A percentile compares a stretch with the other conserved stretches of the same genome.
Evolutionary conservation across 2,888 invertebrate species (phyloP).

Genomic region (Tachina grossa): DNA sequence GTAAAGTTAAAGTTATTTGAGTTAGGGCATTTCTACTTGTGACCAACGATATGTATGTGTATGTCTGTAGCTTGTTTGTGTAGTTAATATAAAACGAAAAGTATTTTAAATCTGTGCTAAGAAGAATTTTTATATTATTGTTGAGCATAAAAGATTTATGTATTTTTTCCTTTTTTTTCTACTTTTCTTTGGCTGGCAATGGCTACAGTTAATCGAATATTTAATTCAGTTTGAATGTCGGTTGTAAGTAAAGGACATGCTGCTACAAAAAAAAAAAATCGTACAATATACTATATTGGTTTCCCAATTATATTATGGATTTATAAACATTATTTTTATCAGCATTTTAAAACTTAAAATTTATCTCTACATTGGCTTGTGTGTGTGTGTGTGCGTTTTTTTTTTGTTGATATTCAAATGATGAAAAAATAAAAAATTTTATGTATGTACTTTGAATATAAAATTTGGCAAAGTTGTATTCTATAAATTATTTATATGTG

Average conservation of each 20-base stretch:
- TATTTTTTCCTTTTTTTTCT: neutral
- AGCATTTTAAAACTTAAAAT: conserved; percentile 29
- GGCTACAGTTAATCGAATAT: conserved; percentile 23
- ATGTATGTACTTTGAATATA: neutral
- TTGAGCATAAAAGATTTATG: conserved; percentile 57
- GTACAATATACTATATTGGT: conserved; percentile 43
- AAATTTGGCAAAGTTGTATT: conserved; percentile 16
- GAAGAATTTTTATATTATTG: conserved; percentile 44
- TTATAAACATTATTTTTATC: conserved; percentile 16
- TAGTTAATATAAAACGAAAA: neutral
- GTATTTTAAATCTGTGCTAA: conserved; percentile 53
- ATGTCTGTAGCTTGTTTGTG: no score
- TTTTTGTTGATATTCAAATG: neutral
- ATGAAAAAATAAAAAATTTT: neutral
- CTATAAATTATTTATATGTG: neutral
- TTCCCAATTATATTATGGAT: conserved; percentile 59
- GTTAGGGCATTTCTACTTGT: no score
- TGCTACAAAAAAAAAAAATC: neutral
- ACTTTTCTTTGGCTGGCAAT: neutral
- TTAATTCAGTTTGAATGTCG: conserved; percentile 34
- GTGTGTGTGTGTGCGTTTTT: neutral
- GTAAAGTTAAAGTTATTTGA: no score
- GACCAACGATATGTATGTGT: no score
- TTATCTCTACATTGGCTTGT: neutral
- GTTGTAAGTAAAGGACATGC: neutral